Conservation (phyloP, 2,888 invertebrate species). For the Serrognathus titanus region DNA sequence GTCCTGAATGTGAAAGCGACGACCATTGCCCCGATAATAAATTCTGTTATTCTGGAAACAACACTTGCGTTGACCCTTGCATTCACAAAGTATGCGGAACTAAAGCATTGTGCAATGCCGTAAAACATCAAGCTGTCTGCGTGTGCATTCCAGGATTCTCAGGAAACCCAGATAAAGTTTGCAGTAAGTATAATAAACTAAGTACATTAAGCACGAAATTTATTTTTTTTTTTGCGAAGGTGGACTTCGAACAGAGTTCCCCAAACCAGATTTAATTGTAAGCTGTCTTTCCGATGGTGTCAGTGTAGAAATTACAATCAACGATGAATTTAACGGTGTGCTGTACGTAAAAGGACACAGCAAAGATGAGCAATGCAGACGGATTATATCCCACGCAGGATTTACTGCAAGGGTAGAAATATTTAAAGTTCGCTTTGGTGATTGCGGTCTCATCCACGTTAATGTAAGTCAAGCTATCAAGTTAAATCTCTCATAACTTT, state of each 20-base stretch:
- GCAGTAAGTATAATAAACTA: slow-evolving; percentile 56
- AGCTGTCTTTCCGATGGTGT: slow-evolving; percentile 90
- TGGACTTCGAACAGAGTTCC: slow-evolving; percentile 69
- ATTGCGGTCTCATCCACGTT: slow-evolving; percentile 86
- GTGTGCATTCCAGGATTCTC: slow-evolving; percentile 73
- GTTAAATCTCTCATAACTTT: too few relatives aligned
- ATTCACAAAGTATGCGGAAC: slow-evolving; percentile 69
- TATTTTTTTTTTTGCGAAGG: slow-evolving; percentile 43
- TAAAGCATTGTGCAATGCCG: slow-evolving; percentile 74
- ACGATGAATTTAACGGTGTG: slow-evolving; percentile 80
- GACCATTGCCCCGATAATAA: slow-evolving; percentile 74
- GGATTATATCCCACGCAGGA: slow-evolving; percentile 72
- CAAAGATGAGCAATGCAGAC: slow-evolving; percentile 85
- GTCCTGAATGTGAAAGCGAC: slow-evolving; percentile 62
- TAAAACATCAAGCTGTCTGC: slow-evolving; percentile 73
- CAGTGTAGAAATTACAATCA: slow-evolving; percentile 75
- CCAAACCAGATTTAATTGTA: slow-evolving; percentile 80
- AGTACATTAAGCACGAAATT: too few relatives aligned
- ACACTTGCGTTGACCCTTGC: slow-evolving; percentile 80
- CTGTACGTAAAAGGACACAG: slow-evolving; percentile 93
- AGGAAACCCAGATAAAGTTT: slow-evolving; percentile 72
- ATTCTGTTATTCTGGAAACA: slow-evolving; percentile 67
- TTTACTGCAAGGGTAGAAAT: slow-evolving; percentile 61
- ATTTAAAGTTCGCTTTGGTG: slow-evolving; percentile 76
- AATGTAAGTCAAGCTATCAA: slow-evolving; percentile 59